phyloP scores from a whole-genome alignment of 2,113 vertebrate genomes.

The Regulus satrapa region DNA sequence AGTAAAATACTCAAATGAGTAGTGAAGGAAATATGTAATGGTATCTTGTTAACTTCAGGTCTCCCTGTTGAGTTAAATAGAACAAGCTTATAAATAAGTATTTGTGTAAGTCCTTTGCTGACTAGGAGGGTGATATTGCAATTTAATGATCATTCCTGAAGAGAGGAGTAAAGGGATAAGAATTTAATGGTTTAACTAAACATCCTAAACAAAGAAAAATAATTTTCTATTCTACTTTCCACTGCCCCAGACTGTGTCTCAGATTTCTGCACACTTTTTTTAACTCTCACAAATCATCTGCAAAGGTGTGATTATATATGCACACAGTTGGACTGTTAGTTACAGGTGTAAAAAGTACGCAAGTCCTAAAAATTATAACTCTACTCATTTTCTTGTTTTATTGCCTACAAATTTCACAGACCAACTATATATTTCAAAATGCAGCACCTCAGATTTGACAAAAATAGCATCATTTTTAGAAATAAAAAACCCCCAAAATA shows the following conservation, averaged over 20 bases:
- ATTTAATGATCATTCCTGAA: neutral
- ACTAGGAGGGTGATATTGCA: neutral
- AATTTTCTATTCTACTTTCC: neutral
- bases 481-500: neutral
- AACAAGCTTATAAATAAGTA: neutral
- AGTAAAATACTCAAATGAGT: neutral
- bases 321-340: neutral
- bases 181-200: neutral
- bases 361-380: neutral
- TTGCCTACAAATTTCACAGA: neutral
- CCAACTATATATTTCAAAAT: neutral
- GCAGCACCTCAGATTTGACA: neutral
- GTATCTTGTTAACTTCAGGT: neutral
- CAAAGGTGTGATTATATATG: neutral
- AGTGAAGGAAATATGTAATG: neutral
- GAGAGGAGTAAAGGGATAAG: neutral
- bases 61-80: neutral
- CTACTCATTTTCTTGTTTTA: neutral
- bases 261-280: neutral
- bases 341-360: neutral
- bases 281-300: neutral
- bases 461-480: neutral
- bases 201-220: neutral
- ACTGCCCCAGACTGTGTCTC: neutral
- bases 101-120: neutral